Conservation (phyloP, 2,888 invertebrate genomes). For the Mechanitis messenoides region DNA sequence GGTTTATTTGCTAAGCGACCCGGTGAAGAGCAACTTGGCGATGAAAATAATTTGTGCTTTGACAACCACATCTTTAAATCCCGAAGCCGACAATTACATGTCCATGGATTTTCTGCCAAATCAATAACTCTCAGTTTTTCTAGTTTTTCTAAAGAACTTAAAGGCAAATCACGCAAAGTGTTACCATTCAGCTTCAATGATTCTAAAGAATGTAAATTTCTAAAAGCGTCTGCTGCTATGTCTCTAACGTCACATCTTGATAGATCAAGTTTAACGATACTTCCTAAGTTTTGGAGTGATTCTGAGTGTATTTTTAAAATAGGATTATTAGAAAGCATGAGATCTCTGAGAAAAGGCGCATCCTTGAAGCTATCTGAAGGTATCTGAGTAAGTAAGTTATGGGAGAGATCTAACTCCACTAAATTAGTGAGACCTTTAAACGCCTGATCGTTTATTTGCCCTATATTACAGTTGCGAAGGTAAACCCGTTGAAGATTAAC, state of each 20-base stretch:
- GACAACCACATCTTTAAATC: slow-evolving; percentile 89
- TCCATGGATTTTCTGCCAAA: slow-evolving; percentile 92
- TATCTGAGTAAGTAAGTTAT: slow-evolving; percentile 87
- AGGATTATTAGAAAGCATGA: slow-evolving; percentile 88
- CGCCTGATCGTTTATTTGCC: slow-evolving; percentile 89
- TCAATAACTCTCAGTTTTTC: slow-evolving; percentile 87
- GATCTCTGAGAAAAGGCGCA: slow-evolving; percentile 87
- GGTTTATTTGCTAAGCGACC: slow-evolving; percentile 81
- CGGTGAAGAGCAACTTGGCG: slow-evolving; percentile 86
- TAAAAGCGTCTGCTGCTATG: slow-evolving; percentile 83
- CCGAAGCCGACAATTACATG: slow-evolving; percentile 89
- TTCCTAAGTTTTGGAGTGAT: slow-evolving; percentile 84
- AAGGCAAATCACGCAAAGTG: slow-evolving; percentile 82
- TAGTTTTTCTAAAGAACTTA: slow-evolving; percentile 83
- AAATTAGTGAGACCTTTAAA: slow-evolving; percentile 92
- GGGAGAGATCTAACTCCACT: slow-evolving; percentile 91
- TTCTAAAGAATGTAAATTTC: slow-evolving; percentile 84
- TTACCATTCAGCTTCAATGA: slow-evolving; percentile 89
- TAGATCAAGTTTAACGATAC: slow-evolving; percentile 88
- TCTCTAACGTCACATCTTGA: slow-evolving; percentile 88
- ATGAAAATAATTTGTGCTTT: slow-evolving; percentile 85
- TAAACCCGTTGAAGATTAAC: slow-evolving; percentile 92
- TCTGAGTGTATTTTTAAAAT: slow-evolving; percentile 85
- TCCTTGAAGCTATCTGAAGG: slow-evolving; percentile 88
- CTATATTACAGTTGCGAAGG: slow-evolving; percentile 88